Percentiles rank a stretch among this genome's conserved stretches.
These are phyloP conservation scores for Otocyon megalotis DNA, from an alignment of 2,113 vertebrate genomes.

Conservation along the genomic window DNA sequence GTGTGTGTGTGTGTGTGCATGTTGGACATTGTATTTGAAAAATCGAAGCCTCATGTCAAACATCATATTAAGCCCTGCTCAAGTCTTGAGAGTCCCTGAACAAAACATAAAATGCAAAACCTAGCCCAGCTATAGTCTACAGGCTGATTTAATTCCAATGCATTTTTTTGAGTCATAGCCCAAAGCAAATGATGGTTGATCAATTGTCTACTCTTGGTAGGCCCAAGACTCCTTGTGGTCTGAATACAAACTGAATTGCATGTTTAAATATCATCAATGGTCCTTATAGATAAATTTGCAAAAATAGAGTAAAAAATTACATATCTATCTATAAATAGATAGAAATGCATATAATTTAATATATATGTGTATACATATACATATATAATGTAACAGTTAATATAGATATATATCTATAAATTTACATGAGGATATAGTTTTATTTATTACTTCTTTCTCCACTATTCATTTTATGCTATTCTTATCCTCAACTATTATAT, in stretches of 20 bases:
- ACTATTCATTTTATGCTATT: neutral
- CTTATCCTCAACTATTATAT: neutral
- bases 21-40: neutral
- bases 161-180: neutral
- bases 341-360: neutral
- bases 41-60: neutral
- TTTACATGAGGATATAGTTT: neutral
- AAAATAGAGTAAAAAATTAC: neutral
- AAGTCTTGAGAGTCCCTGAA: neutral
- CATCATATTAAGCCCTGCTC: neutral
- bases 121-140: neutral
- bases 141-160: neutral
- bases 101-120: neutral
- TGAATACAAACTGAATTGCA: neutral
- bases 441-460: neutral
- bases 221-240: neutral
- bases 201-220: neutral
- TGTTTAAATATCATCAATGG: neutral
- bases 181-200: neutral
- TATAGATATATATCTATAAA: neutral
- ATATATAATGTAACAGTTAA: neutral
- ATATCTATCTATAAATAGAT: neutral
- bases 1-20: neutral
- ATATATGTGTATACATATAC: neutral
- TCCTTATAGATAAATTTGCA: neutral